Evolutionary conservation across 2,797 vertebrate species (phyloP), one percentile per base, ranked within the genome.

Genomic region (Buphagus erythrorhynchus): DNA sequence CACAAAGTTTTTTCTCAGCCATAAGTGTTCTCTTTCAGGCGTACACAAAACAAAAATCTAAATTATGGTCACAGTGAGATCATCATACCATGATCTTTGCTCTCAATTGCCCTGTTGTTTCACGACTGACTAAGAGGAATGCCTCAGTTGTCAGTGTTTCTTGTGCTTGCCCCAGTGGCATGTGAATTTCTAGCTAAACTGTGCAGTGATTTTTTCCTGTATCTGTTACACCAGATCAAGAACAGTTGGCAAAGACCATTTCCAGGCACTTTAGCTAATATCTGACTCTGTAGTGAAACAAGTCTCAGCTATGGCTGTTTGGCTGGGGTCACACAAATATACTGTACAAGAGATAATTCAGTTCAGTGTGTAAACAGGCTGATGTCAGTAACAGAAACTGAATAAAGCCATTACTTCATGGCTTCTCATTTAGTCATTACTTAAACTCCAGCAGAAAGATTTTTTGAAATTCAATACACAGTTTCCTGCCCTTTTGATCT

Each of bases 81-180:
- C 95, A 97, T 92, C 81, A 68, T 19, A 40, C 16, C 58, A 66
- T 21, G 52, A 76, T 88, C 52, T 66, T 83, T 93, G 69, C 29
- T 96, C 52, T 97, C 90, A 98, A 94, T 97, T 88, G 59, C 69
- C 33, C 61, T 93, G 61, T 95, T 97, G 81, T 96, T 87, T 96
- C 63, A 80, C 5, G 1, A n/a, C 19, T 73, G 46, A 77, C 42
- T n/a, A 76, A 91, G 49, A 79, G 45, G 67, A 90, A 59, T 66
- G 91, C 33, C 25, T 95, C 76, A 74, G 68, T 29, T 68, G 65
- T 66, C 73, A 58, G 16, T 94, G 58, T 25, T 61, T 95, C 74
- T 75, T 63, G 29, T 51, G 31, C 68, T 85, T 81, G 67, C 36
- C 6, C 0, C 36, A 43, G 29, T 86, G 65, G 25, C 26, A 67